Evolutionary conservation across 35 echinoderm and acorn worm species (phyloP), one percentile per base, ranked within the genome.

Genomic region (Hemicentrotus pulcherrimus): DNA sequence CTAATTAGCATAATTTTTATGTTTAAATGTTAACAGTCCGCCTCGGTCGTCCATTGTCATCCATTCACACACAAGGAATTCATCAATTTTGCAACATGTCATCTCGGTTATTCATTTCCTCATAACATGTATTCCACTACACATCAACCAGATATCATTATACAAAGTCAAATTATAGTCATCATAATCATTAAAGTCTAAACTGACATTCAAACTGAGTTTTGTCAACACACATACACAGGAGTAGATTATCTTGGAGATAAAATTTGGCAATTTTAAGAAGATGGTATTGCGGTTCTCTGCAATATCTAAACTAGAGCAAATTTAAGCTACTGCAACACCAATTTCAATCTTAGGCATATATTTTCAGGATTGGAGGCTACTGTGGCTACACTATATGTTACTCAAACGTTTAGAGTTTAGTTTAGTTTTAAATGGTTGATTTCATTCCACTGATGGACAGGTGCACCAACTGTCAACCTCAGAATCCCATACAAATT

Each of bases 21-120:
- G 65, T 78, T 78, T n/a, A n/a, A 78, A 78, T 78, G 65, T 78
- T 78, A 78, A 78, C 19, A 78, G 65, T 78, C 65, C 65, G 65
- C 65, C 65, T 78, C 65, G 22, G 65, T 78, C 65, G 65, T 78
- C 65, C 65, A 78, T 30, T 8, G 65, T 78, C 65, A 78, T 28
- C 6, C 28, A n/a, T 22, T 78, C 65, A 78, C 65, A 78, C 65
- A 78, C 65, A 78, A 78, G 65, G 65, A 28, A 78, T 78, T 78
- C 65, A 78, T 78, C 65, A 78, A 78, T 78, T 78, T 78, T 78
- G 65, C 65, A 78, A 78, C 65, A 78, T 78, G 0, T 78, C 65
- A 78, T 78, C 65, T 78, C 19, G 22, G 24, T 18, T 78, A 22
- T 78, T 78, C 65, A 78, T 78, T 78, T 78, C n/a, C 65, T n/a